Percentiles rank a stretch among this genome's conserved stretches.
These are phyloP conservation scores for Alviniconcha marisindica DNA, from an alignment of 1,140 invertebrate genomes.

Conservation along the genomic window DNA sequence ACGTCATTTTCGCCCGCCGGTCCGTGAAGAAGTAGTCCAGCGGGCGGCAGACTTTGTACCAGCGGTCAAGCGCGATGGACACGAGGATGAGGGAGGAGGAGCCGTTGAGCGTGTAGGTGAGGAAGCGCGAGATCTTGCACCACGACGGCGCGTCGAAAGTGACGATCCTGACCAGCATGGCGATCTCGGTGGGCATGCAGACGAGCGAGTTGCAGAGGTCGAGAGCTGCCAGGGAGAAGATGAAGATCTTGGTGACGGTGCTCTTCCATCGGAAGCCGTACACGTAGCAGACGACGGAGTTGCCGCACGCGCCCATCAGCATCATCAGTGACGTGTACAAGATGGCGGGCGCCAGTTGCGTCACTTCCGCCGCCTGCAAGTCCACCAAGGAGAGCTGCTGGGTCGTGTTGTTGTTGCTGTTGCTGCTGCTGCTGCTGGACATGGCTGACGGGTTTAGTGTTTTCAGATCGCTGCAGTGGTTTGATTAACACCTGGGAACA, in stretches of 20 bases:
- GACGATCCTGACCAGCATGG: constrained; percentile 55
- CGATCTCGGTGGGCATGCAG: constrained; percentile 63
- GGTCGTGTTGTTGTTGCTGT: not conserved
- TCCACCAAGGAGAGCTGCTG: not conserved
- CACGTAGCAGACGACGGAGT: constrained; percentile 59
- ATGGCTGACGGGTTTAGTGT: not conserved
- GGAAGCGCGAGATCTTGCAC: constrained; percentile 63
- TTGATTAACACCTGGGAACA: not conserved
- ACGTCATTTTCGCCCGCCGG: constrained; percentile 49
- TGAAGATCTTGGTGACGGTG: constrained; percentile 65
- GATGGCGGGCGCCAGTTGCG: constrained; percentile 51
- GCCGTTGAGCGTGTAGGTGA: constrained; percentile 59
- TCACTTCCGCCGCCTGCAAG: not conserved
- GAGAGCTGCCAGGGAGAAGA: constrained; percentile 60
- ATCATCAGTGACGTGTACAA: constrained; percentile 53
- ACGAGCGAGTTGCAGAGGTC: constrained; percentile 63
- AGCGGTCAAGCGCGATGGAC: constrained; percentile 65
- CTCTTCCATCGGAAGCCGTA: constrained; percentile 58
- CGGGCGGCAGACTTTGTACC: constrained; percentile 63
- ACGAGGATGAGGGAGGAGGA: constrained; percentile 58
- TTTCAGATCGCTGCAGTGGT: not conserved
- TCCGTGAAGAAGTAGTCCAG: constrained; percentile 51
- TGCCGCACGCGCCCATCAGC: constrained; percentile 59
- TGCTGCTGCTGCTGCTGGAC: not conserved
- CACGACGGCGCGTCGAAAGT: constrained; percentile 56